Conservation (phyloP, 2,797 vertebrate species). For the Tokudaia tokunoshimensis region DNA sequence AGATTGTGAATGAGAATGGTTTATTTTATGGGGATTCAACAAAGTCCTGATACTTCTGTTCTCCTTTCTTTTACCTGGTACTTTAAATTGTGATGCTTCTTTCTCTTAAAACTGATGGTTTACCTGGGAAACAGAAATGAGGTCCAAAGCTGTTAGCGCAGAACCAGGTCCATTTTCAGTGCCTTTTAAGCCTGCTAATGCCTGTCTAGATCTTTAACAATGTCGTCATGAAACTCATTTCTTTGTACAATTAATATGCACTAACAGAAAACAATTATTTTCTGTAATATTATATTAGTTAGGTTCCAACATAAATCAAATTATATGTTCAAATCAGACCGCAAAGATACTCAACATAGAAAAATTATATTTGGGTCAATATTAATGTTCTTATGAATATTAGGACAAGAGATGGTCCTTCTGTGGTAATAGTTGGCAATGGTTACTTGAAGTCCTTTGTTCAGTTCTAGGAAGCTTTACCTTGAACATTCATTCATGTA, state of each 20-base stretch:
- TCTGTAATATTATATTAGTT: constrained; percentile 52
- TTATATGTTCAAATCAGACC: constrained; percentile 33
- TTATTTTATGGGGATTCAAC: not conserved
- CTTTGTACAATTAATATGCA: not conserved
- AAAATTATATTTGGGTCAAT: constrained; percentile 29
- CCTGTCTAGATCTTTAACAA: not conserved
- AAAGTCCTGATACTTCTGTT: not conserved
- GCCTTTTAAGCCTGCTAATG: not conserved
- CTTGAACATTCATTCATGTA: not conserved
- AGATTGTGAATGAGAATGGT: not conserved
- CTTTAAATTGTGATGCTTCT: not conserved
- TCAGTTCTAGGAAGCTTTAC: constrained; percentile 14
- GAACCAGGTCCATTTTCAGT: not conserved
- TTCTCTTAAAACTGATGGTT: not conserved
- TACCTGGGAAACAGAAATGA: not conserved
- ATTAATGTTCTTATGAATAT: constrained; percentile 17
- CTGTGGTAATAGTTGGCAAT: not conserved
- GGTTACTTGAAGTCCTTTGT: constrained; percentile 45
- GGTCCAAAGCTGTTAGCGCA: not conserved
- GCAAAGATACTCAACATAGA: constrained; percentile 42
- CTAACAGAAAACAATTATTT: constrained; percentile 41
- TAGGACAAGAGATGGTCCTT: constrained; percentile 9
- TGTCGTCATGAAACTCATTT: not conserved
- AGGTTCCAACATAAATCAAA: constrained; percentile 51
- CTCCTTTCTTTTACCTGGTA: not conserved